Evolutionary conservation across 2,888 invertebrate species (phyloP), one percentile per base, ranked within the genome.

Genomic region (Epinotia nisella): DNA sequence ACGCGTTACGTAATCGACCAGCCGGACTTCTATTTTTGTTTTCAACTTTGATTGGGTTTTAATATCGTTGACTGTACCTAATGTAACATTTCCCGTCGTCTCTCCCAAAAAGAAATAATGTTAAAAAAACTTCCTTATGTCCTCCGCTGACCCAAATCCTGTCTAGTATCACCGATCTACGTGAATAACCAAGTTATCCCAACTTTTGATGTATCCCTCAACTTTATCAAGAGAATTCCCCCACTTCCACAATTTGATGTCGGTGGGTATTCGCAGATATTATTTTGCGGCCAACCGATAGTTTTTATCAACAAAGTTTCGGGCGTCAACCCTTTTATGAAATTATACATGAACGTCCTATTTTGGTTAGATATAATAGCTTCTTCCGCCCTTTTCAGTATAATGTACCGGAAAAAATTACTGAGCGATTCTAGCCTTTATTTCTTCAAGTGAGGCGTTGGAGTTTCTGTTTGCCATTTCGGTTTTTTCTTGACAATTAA

Each of bases 161-260:
- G 71, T 45, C 65, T 45, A 17, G 61, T 72, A 72, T 73, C 73
- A 64, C 58, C 51, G 55, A 69, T 64, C 68, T 64, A 64, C 69
- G 74, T 70, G 70, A 74, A 75, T 75, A 75, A 76, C 71, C 73
- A 75, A 71, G 74, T 75, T 76, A 68, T 64, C 61, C 69, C 60
- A 77, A 76, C 78, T 77, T 77, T 72, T 75, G 76, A 77, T 75
- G 76, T 75, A 74, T 75, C 75, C 75, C 70, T 56, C 69, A 74
- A 77, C 75, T 78, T 76, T 75, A 76, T 75, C 75, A 73, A 65
- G 56, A 56, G 64, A 73, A 35, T 51, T 45, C 72, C 73, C 75
- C 70, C 72, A 74, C 73, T 76, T 74, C 76, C 74, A 75, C 76
- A 75, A 75, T 76, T 74, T 78, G 77, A 77, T 74, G 76, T 74